Base-by-base conservation (phyloP, 2,888 invertebrate genomes). In the Allolobophora icterica region DNA sequence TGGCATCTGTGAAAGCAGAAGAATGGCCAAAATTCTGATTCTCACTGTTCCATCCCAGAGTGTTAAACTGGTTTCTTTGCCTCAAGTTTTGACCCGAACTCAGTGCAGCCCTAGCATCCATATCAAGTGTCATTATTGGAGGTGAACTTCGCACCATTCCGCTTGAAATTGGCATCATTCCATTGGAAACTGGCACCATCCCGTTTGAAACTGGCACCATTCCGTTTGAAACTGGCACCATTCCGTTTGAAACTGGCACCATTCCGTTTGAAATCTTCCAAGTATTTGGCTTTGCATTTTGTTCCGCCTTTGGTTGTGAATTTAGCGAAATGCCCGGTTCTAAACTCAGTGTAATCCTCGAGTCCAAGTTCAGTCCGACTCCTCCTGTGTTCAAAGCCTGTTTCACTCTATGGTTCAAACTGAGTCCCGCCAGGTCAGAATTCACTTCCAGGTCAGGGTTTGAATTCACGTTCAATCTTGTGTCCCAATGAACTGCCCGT, bases 11-110 rank as follows among this genome's bases (percentile, higher is more conserved):
- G 30, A 71, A 30, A n/a, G 11, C 71, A 71, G 71, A n/a, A 8
- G 71, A 30, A 71, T 71, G 71, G 71, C 71, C 71, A n/a, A 71
- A n/a, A n/a, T n/a, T n/a, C 30, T 8, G 71, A 71, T 71, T 71
- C 71, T n/a, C 30, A 71, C 30, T n/a, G n/a, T 30, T 71, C 71
- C n/a, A n/a, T 71, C 17, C 3, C 71, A 71, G 71, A 71, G 71
- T 71, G 71, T n/a, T 71, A n/a, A 30, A 71, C 71, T n/a, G 71
- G n/a, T n/a, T 71, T 71, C n/a, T n/a, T 71, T 71, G 71, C 71
- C n/a, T 71, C n/a, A n/a, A 1, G 11, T 2, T n/a, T 71, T 71
- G 71, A n/a, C 17, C 71, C n/a, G 71, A 30, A 71, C 71, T 71
- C n/a, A n/a, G 30, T 71, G 71, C 71, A n/a, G n/a, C 71, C 71